phyloP scores from a whole-genome alignment of 1,140 invertebrate species.

The Papilio aristodemus region DNA sequence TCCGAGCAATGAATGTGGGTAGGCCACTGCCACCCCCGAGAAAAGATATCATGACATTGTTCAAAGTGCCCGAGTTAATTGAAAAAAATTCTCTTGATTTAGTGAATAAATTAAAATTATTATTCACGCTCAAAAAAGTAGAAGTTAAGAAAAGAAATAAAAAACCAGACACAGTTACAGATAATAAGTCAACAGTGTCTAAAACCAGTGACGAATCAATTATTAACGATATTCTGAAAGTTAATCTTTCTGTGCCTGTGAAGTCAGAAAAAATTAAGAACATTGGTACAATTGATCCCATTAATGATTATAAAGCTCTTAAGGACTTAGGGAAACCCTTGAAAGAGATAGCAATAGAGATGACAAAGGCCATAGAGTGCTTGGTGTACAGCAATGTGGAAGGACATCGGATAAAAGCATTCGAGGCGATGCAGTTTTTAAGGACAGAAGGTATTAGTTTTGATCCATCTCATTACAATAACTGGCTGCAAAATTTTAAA shows the following conservation, averaged over 20 bases:
- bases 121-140: conserved; percentile 66
- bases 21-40: conserved; percentile 69
- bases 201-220: conserved; percentile 33
- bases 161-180: conserved; percentile 41
- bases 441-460: conserved; percentile 61
- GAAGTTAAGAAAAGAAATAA: conserved; percentile 60
- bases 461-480: conserved; percentile 67
- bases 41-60: conserved; percentile 72
- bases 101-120: conserved; percentile 63
- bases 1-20: conserved; percentile 68
- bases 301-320: conserved; percentile 64
- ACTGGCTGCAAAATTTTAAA: conserved; percentile 70
- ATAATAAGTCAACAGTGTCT: conserved; percentile 24
- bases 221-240: conserved; percentile 46
- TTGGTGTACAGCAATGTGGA: conserved; percentile 66
- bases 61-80: conserved; percentile 65
- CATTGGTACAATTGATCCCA: conserved; percentile 69
- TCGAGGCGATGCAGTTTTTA: conserved; percentile 59
- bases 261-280: conserved; percentile 45
- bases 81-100: conserved; percentile 61
- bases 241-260: conserved; percentile 39
- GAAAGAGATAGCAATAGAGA: conserved; percentile 50
- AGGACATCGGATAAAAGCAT: conserved; percentile 61
- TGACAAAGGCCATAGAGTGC: conserved; percentile 67
- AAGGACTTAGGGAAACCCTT: conserved; percentile 52